Conservation (phyloP, 2,797 vertebrate genomes). For the Strix occidentalis region DNA sequence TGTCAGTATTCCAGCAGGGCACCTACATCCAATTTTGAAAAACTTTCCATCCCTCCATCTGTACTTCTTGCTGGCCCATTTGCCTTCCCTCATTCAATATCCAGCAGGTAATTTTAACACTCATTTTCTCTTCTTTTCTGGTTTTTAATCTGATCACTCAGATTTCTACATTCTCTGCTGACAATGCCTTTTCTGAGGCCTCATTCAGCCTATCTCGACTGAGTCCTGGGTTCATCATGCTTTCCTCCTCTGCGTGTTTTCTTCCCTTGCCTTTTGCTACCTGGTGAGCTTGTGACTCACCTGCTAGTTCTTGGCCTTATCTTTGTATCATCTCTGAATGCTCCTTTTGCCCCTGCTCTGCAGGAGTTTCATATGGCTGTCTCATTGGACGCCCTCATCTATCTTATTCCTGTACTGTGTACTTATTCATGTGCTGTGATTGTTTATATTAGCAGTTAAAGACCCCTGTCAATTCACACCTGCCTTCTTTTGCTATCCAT, state of each 20-base stretch:
- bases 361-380: background rate
- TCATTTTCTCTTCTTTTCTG: background rate
- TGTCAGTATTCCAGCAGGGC: background rate
- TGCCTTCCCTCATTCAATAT: background rate
- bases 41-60: background rate
- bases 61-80: background rate
- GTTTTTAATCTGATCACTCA: background rate
- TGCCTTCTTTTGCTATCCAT: background rate
- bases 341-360: background rate
- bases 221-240: background rate
- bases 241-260: background rate
- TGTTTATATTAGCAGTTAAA: slow-evolving; percentile 10
- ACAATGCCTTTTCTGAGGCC: background rate
- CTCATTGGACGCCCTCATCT: background rate
- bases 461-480: background rate
- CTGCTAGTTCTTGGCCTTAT: background rate
- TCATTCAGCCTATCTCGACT: background rate
- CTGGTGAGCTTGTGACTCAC: background rate
- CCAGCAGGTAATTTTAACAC: background rate
- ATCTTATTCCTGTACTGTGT: background rate
- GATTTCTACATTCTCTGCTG: background rate
- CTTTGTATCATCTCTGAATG: background rate
- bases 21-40: background rate
- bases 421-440: background rate
- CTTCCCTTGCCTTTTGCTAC: background rate